These are phyloP conservation scores for Orchestes rusci DNA, from an alignment of 2,888 invertebrate genomes.

Conservation along the genomic window DNA sequence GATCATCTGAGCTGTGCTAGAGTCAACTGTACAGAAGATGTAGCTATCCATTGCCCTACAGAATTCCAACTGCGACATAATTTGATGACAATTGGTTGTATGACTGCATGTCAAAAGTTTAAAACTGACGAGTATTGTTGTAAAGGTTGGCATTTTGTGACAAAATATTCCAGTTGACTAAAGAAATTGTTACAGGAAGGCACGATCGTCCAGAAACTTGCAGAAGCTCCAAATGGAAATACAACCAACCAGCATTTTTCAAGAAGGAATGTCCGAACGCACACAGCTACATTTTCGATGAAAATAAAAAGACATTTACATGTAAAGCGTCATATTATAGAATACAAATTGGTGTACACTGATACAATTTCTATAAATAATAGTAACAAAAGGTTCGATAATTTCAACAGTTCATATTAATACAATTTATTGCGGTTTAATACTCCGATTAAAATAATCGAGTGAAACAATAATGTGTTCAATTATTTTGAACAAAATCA, in stretches of 20 bases:
- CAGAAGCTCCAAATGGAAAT: conserved; percentile 35
- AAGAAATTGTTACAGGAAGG: conserved; percentile 28
- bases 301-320: conserved; percentile 43
- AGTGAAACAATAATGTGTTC: too few species aligned
- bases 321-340: conserved; percentile 37
- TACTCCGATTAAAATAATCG: too few species aligned
- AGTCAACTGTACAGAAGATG: conserved; percentile 36
- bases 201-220: conserved; percentile 42
- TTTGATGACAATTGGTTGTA: conserved; percentile 41
- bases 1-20: conserved; percentile 36
- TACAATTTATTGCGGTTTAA: too few species aligned
- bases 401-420: too few species aligned
- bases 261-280: conserved; percentile 46
- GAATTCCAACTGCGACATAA: conserved; percentile 33
- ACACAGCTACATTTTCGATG: conserved; percentile 49
- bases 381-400: too few species aligned
- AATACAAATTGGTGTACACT: conserved; percentile 35
- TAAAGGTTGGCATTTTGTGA: conserved; percentile 34
- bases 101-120: conserved; percentile 45
- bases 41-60: conserved; percentile 40
- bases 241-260: conserved; percentile 41
- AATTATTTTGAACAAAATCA: too few species aligned
- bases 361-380: too few species aligned
- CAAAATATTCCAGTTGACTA: conserved; percentile 14
- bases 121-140: conserved; percentile 46